Percentiles rank a stretch among this genome's conserved stretches.
phyloP scores from a whole-genome alignment of 1,140 invertebrate genomes.

The Oryzaephilus surinamensis region DNA sequence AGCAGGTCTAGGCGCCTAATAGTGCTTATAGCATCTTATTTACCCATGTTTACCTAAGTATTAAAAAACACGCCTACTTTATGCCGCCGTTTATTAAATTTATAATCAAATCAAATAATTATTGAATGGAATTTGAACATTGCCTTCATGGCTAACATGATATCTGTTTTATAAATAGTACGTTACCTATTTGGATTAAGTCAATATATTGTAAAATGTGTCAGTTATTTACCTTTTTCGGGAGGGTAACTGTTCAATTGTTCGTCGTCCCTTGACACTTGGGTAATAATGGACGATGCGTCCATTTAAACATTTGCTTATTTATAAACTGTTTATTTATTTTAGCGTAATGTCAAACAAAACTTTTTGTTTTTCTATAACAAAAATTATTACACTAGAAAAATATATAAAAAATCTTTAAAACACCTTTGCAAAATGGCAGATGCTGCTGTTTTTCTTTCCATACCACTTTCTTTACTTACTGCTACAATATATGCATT shows the following conservation, averaged over 20 bases:
- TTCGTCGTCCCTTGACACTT: slow-evolving; percentile 93
- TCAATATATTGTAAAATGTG: neutral
- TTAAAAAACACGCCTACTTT: slow-evolving; percentile 24
- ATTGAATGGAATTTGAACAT: no score
- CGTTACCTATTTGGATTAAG: neutral
- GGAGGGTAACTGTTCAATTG: slow-evolving; percentile 81
- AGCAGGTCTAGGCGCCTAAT: slow-evolving; percentile 19
- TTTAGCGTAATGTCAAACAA: slow-evolving; percentile 19
- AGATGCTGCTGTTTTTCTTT: slow-evolving; percentile 30
- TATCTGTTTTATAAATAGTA: no score
- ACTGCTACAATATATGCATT: no score
- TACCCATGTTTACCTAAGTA: slow-evolving; percentile 13
- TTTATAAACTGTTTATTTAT: slow-evolving; percentile 16
- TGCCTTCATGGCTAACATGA: no score
- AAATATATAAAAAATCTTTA: slow-evolving; percentile 19
- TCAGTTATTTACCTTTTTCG: slow-evolving; percentile 74
- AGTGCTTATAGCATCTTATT: slow-evolving; percentile 21
- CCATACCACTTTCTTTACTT: no score
- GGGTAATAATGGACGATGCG: slow-evolving; percentile 96
- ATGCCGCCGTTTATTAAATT: slow-evolving; percentile 1
- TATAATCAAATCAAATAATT: neutral
- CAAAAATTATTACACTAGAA: slow-evolving; percentile 14
- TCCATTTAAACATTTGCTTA: slow-evolving; percentile 82
- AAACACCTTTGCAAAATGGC: slow-evolving; percentile 32
- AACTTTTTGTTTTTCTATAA: slow-evolving; percentile 7